Percentiles rank a stretch among this genome's conserved stretches.
These are phyloP conservation scores for Pseudanteris insignis DNA, from an alignment of 2,888 invertebrate genomes.

Conservation along the genomic window DNA sequence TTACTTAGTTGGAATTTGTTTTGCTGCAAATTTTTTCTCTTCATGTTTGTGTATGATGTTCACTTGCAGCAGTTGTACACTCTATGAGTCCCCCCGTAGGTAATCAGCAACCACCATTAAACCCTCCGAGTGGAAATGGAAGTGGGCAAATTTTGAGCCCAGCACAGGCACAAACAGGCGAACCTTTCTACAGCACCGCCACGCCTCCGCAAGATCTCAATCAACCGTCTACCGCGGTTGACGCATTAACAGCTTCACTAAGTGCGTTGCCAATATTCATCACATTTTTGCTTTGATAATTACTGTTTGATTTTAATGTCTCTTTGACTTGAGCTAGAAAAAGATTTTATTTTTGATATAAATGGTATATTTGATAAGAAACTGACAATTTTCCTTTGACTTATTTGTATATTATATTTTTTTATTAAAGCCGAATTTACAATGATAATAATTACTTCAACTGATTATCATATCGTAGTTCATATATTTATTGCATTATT, in stretches of 20 bases:
- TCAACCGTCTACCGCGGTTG: conserved; percentile 59
- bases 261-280: no score
- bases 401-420: no score
- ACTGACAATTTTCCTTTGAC: no score
- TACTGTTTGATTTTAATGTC: no score
- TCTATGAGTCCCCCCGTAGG: conserved; percentile 61
- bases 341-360: no score
- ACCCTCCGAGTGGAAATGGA: conserved; percentile 53
- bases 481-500: no score
- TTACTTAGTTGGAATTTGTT: conserved; percentile 5
- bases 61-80: conserved; percentile 61
- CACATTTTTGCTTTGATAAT: no score
- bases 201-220: conserved; percentile 65
- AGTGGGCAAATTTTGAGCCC: conserved; percentile 59
- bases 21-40: conserved; percentile 15
- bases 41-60: conserved; percentile 36
- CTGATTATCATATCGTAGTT: no score
- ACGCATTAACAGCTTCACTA: conserved; percentile 59
- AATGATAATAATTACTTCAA: no score
- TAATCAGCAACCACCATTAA: conserved; percentile 60
- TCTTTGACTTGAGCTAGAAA: no score
- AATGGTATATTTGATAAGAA: no score
- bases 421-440: no score
- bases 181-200: conserved; percentile 60
- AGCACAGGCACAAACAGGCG: conserved; percentile 58